These are phyloP conservation scores for Globicephala melas DNA, from an alignment of 2,113 vertebrate genomes.

Conservation along the genomic window DNA sequence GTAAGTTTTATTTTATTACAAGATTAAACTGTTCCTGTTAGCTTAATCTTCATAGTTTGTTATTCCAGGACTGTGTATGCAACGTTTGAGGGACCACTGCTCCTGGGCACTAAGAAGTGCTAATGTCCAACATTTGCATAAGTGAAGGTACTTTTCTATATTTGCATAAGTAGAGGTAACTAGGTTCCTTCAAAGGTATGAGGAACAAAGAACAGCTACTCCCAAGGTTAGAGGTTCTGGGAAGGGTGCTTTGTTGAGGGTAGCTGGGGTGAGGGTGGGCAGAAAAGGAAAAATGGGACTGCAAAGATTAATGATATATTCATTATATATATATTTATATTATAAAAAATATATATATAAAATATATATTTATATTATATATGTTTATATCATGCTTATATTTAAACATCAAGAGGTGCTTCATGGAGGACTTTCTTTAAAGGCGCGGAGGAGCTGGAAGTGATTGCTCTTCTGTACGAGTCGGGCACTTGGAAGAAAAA, in stretches of 20 bases:
- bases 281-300: too few species aligned
- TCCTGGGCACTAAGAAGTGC: conserved; percentile 16
- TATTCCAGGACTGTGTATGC: conserved; percentile 22
- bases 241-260: not conserved
- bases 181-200: not conserved
- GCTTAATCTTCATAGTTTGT: conserved; percentile 67
- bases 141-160: conserved; percentile 40
- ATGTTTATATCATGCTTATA: not conserved
- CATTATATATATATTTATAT: too few species aligned
- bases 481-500: not conserved
- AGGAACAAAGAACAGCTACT: conserved; percentile 30
- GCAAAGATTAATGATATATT: not conserved
- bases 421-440: not conserved
- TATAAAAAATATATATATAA: too few species aligned
- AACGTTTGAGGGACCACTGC: conserved; percentile 64
- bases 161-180: conserved; percentile 55
- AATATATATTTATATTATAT: too few species aligned
- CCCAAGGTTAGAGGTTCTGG: not conserved
- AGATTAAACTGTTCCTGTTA: conserved; percentile 46
- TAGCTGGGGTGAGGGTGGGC: not conserved
- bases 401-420: not conserved
- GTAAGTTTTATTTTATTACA: conserved; percentile 52
- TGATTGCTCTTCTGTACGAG: not conserved
- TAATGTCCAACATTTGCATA: conserved; percentile 66
- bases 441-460: not conserved